These are phyloP conservation scores for Drosophila teissieri DNA, from an alignment of 1,140 invertebrate genomes.

Conservation along the genomic window DNA sequence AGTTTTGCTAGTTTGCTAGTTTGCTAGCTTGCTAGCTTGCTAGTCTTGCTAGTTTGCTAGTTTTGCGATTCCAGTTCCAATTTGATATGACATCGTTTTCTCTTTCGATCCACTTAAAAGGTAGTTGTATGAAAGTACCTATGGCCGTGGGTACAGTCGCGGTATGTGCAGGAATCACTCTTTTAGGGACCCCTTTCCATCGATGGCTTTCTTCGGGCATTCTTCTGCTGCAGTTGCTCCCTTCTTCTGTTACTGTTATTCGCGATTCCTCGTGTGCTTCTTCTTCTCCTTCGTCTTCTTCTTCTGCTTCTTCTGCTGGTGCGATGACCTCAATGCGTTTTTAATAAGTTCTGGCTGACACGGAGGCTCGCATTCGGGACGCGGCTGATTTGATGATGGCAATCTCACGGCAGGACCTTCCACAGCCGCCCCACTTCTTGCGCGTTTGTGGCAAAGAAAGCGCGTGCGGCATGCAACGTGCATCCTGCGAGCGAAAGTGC, in stretches of 20 bases:
- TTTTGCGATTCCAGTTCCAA: no score
- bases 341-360: constrained; percentile 65
- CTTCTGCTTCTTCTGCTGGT: constrained; percentile 3
- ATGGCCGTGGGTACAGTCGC: no score
- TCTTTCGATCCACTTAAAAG: no score
- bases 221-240: not conserved
- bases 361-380: constrained; percentile 3
- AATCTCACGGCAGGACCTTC: constrained; percentile 60
- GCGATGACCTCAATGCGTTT: constrained; percentile 68
- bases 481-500: constrained; percentile 55
- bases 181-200: not conserved
- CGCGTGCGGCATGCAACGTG: constrained; percentile 67
- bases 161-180: not conserved
- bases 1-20: no score
- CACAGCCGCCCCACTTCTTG: not conserved
- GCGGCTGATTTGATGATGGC: constrained; percentile 69
- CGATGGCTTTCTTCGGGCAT: not conserved
- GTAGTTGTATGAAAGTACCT: no score
- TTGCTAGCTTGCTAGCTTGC: no score
- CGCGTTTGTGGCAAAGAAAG: constrained; percentile 27
- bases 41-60: no score
- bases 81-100: no score
- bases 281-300: not conserved
- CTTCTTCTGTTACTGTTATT: not conserved
- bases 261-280: not conserved